These are phyloP conservation scores for Camelus bactrianus DNA, from an alignment of 2,113 vertebrate genomes.

Conservation along the genomic window DNA sequence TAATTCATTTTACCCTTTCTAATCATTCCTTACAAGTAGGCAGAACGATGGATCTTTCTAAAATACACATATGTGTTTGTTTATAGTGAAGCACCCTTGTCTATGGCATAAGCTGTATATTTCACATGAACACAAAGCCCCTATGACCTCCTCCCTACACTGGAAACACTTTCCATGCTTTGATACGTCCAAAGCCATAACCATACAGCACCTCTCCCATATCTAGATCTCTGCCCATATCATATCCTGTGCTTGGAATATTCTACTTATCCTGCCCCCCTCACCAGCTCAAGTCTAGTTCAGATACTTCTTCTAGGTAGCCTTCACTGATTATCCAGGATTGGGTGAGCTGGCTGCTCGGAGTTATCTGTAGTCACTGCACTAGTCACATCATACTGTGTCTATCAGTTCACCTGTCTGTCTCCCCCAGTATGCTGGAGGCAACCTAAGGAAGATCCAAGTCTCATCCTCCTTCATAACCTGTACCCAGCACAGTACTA, in stretches of 20 bases:
- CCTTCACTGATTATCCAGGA: not conserved
- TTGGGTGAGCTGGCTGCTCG: not conserved
- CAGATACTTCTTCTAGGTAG: not conserved
- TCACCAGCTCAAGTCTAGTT: not conserved
- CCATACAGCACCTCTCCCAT: not conserved
- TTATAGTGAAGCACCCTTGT: not conserved
- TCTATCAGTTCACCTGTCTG: not conserved
- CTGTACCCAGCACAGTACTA: accelerated
- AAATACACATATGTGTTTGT: not conserved
- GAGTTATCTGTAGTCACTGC: too few species aligned
- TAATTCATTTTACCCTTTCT: not conserved
- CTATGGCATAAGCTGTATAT: not conserved
- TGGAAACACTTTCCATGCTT: not conserved
- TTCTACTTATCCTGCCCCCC: not conserved
- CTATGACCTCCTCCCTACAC: not conserved
- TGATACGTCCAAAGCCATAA: not conserved
- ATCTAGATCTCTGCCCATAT: not conserved
- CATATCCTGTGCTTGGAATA: not conserved
- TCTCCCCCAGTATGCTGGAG: accelerated
- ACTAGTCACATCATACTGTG: too few species aligned
- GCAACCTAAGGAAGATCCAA: not conserved
- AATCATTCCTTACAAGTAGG: not conserved
- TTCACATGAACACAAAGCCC: not conserved
- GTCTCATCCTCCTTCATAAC: not conserved
- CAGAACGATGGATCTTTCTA: not conserved